Conservation (phyloP, 23 tunicate genomes). For the Styela clava region DNA sequence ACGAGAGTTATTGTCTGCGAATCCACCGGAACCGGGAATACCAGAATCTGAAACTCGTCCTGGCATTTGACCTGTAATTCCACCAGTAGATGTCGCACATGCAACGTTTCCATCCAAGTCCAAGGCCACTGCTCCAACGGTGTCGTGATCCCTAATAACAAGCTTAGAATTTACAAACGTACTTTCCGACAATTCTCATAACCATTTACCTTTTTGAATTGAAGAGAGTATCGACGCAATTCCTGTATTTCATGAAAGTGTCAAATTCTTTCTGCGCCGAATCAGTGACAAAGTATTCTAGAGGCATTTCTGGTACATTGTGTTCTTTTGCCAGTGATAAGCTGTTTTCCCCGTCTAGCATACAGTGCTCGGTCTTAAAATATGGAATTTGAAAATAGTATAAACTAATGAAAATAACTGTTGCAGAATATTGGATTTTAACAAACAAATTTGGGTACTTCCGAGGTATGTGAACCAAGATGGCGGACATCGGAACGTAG, state of each 20-base stretch:
- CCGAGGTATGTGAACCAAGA: no score
- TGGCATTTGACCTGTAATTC: constrained; percentile 44
- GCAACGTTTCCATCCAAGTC: constrained; percentile 61
- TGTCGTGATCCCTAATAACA: constrained; percentile 50
- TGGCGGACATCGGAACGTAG: no score
- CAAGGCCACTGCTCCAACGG: constrained; percentile 74
- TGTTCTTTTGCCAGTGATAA: background rate
- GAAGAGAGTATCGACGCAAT: constrained; percentile 1
- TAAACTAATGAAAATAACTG: background rate
- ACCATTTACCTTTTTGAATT: constrained; percentile 1
- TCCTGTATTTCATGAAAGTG: background rate
- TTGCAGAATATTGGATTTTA: no score
- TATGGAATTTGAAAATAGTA: background rate
- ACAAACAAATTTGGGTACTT: no score
- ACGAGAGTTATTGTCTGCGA: constrained; percentile 60
- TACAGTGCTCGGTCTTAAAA: constrained; percentile 18
- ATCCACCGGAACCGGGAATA: constrained; percentile 55
- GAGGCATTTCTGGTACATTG: constrained; percentile 4
- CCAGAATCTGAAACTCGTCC: constrained; percentile 60
- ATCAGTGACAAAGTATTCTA: constrained; percentile 16
- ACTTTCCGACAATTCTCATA: no score
- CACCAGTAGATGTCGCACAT: constrained; percentile 75
- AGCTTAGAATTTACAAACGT: background rate
- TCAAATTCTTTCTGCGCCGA: constrained; percentile 16
- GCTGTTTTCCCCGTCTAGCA: background rate